These are phyloP conservation scores for Beaufortia kweichowensis DNA, from an alignment of 2,113 vertebrate species.

Conservation along the genomic window DNA sequence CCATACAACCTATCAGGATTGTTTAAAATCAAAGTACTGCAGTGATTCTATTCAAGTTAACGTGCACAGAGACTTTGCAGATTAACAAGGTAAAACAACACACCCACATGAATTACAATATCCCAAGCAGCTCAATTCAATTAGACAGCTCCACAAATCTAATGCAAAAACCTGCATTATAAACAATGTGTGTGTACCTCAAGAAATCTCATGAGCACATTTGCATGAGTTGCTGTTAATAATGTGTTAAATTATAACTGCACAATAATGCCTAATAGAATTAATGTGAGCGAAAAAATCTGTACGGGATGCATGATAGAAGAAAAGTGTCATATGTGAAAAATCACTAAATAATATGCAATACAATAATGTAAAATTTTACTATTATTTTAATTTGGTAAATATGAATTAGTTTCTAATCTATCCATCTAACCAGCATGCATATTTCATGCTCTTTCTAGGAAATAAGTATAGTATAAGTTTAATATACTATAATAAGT, in stretches of 20 bases:
- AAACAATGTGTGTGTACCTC: not conserved
- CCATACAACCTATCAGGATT: not conserved
- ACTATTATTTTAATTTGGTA: too few relatives aligned
- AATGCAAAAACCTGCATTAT: not conserved
- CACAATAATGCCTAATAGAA: not conserved
- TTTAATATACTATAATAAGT: too few relatives aligned
- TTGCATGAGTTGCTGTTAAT: too few relatives aligned
- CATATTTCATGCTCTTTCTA: too few relatives aligned
- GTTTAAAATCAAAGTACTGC: not conserved
- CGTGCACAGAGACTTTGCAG: not conserved
- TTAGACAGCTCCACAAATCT: not conserved
- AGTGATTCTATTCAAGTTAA: not conserved
- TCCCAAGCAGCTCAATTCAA: not conserved
- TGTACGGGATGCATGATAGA: too few relatives aligned
- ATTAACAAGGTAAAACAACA: not conserved
- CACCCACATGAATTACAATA: not conserved
- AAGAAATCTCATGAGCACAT: too few relatives aligned
- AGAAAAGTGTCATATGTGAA: too few relatives aligned
- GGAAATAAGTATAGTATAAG: too few relatives aligned
- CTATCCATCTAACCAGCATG: too few relatives aligned
- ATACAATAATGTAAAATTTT: too few relatives aligned
- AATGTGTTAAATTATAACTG: not conserved
- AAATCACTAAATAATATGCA: too few relatives aligned
- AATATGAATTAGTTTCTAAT: too few relatives aligned
- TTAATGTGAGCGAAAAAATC: not conserved